Conservation (phyloP, 2,113 vertebrate species). For the Glareola pratincola region DNA sequence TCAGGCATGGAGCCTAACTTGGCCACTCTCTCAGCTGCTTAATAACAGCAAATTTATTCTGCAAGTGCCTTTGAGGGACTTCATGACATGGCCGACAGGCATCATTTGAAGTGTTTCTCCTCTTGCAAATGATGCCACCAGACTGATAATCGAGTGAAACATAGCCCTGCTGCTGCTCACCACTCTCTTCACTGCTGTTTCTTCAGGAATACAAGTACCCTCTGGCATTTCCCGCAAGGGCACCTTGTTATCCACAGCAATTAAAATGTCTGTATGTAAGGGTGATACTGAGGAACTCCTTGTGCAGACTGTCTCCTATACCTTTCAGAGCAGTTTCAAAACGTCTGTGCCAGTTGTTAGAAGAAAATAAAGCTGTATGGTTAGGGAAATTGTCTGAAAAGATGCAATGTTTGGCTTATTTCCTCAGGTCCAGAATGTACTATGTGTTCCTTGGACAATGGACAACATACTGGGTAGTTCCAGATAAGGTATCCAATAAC, state of each 20-base stretch:
- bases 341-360: constrained; percentile 7
- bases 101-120: neutral
- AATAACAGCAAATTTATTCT: neutral
- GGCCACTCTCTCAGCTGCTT: neutral
- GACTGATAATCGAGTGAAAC: fast-evolving
- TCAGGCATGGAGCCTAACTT: neutral
- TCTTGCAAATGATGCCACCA: neutral
- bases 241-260: neutral
- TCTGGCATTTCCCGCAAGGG: neutral
- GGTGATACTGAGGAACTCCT: neutral
- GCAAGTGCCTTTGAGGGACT: neutral
- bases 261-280: neutral
- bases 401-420: constrained; percentile 63
- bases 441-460: constrained; percentile 75
- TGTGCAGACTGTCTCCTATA: neutral
- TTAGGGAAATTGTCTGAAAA: constrained; percentile 55
- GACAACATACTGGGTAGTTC: constrained; percentile 68
- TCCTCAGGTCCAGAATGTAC: constrained; percentile 73
- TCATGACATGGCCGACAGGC: neutral
- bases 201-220: neutral
- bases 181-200: neutral
- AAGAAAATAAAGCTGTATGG: constrained; percentile 26
- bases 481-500: constrained; percentile 81
- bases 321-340: constrained; percentile 33
- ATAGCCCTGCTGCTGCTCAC: neutral